Percentiles rank a stretch among this genome's conserved stretches.
These are phyloP conservation scores for Dilophus febrilis DNA, from an alignment of 2,888 invertebrate genomes.

Conservation along the genomic window DNA sequence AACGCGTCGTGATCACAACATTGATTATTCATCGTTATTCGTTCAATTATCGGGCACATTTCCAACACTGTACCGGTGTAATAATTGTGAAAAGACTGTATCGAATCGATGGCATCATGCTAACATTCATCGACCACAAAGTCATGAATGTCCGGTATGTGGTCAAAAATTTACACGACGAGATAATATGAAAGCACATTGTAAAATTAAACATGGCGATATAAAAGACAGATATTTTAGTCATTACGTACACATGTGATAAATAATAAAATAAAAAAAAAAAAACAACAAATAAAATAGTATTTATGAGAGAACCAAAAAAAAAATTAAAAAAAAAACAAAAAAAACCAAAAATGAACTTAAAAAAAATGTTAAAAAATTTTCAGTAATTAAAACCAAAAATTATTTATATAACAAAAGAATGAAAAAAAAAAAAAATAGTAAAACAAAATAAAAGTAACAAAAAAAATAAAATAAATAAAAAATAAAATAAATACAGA, in stretches of 20 bases:
- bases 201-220: conserved; percentile 39
- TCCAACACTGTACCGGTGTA: conserved; percentile 37
- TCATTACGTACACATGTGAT: conserved; percentile 34
- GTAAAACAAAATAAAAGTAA: not conserved
- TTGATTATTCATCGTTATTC: conserved; percentile 30
- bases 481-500: not conserved
- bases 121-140: conserved; percentile 39
- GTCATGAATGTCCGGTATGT: conserved; percentile 40
- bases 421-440: not conserved
- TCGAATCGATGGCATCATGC: conserved; percentile 46
- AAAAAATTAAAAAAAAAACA: conserved; percentile 5
- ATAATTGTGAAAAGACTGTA: conserved; percentile 42
- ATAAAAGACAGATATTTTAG: conserved; percentile 32
- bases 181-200: conserved; percentile 46
- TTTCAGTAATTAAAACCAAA: not conserved
- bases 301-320: not conserved
- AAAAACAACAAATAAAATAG: not conserved
- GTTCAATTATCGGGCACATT: conserved; percentile 29
- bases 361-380: conserved; percentile 4
- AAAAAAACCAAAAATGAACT: conserved; percentile 2
- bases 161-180: conserved; percentile 41
- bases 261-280: conserved; percentile 16
- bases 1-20: conserved; percentile 30
- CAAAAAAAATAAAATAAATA: too few relatives aligned
- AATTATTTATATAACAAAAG: not conserved